Evolutionary conservation across 2,797 vertebrate species (phyloP), one percentile per base, ranked within the genome.

Genomic region (Amblyopsis hoosieri): DNA sequence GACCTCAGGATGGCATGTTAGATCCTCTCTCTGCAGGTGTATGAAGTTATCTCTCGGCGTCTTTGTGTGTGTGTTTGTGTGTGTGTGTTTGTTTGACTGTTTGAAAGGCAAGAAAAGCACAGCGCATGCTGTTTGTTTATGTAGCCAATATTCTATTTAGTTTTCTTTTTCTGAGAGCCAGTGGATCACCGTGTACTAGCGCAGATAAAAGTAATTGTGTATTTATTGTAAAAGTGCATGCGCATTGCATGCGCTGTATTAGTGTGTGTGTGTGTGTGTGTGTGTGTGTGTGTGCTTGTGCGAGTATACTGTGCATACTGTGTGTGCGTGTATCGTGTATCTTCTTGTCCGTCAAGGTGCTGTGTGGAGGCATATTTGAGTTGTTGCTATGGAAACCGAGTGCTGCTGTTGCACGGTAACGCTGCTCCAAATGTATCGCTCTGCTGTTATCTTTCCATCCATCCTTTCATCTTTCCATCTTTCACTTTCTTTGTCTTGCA

Each of bases 321-420:
- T 29, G 13, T 59, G 57, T 46, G 52, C 33, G 55, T 66, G 57
- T 71, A 66, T 72, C 71, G 76, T 77, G 79, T 69, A 80, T 86
- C 75, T 80, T 82, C 66, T 69, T 79, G 85, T 87, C 86, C 80
- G 64, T 89, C 90, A 81, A 61, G 57, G 64, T 79, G 73, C 68
- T 82, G 31, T 66, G 72, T 80, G 77, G 80, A 83, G 87, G 82
- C 90, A 87, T 90, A 92, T 90, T 92, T 90, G 82, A 91, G 90
- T 89, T 80, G 92, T 93, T 92, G 83, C 92, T 85, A 94, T 93
- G 91, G 93, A 89, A 92, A 94, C 93, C 54, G 72, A 85, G 85
- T 82, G 58, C 80, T 86, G 88, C 89, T 79, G 77, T 77, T 86
- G 81, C 71, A 87, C 80, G 75, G 84, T 79, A 78, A 83, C 66